Base-by-base conservation (phyloP, 2,797 vertebrate species). In the Danionella dracula region DNA sequence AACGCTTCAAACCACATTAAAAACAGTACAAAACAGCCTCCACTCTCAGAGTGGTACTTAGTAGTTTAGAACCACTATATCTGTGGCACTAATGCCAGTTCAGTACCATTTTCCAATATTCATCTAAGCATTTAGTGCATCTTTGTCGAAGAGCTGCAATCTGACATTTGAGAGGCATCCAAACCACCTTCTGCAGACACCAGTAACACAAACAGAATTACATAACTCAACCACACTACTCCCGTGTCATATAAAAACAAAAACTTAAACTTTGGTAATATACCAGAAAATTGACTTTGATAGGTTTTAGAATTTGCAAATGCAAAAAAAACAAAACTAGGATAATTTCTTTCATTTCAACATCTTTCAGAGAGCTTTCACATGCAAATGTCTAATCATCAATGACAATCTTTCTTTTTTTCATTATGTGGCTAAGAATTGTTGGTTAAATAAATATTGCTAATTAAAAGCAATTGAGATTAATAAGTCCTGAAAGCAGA, bases 361-460 rank as follows among this genome's bases (percentile, higher is more conserved):
- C n/a, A n/a, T n/a, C n/a, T n/a, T n/a, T n/a, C n/a, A n/a, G n/a
- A n/a, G n/a, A n/a, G n/a, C 73, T 27, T 42, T 32, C 66, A 19
- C 31, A 1, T 56, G 59, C 68, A 11, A 13, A n/a, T 76, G 79
- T 41, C 59, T 70, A 48, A 83, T 74, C 76, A 75, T 76, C 67
- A 4, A 56, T 63, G 74, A 81, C 75, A 71, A 13, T 54, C 49
- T 74, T n/a, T 34, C 72, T 56, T 53, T 49, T n/a, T 59, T 23
- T n/a, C 66, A 54, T 81, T 65, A 66, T 71, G 68, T 71, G 63
- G 66, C 58, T 72, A 73, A 54, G 34, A 66, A 62, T 72, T 23
- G 5, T 6, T 60, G 17, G 37, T 34, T 7, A 23, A 46, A 55
- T 51, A 49, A 54, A 46, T n/a, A 68, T 9, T 55, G 16, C 21